Evolutionary conservation across 1,140 invertebrate species (phyloP).

Genomic region (Diplogasteroides magnus): DNA sequence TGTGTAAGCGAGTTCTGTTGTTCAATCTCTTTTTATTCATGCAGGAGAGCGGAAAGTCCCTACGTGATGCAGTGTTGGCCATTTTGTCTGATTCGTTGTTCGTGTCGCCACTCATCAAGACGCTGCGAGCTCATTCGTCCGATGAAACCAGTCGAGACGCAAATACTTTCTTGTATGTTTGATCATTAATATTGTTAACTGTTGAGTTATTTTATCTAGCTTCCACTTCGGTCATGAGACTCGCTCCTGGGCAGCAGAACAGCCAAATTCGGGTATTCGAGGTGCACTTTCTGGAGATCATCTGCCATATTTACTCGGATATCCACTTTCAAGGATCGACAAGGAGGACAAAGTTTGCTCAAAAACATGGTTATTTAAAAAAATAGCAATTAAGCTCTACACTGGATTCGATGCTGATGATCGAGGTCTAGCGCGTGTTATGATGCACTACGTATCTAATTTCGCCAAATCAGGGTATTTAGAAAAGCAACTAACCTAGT

Average conservation of each 20-base stretch:
- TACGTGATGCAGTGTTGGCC: constrained; percentile 82
- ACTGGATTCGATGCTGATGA: constrained; percentile 78
- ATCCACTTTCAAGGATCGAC: constrained; percentile 68
- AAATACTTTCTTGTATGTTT: constrained; percentile 77
- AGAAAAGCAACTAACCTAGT: constrained; percentile 9
- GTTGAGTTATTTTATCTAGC: constrained; percentile 25
- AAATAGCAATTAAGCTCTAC: constrained; percentile 31
- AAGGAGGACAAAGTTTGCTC: constrained; percentile 35
- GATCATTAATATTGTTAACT: too few species aligned
- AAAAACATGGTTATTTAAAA: background rate
- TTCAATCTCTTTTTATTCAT: constrained; percentile 12
- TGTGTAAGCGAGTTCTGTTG: constrained; percentile 16
- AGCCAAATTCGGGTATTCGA: constrained; percentile 70
- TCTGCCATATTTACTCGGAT: constrained; percentile 82
- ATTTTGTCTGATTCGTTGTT: constrained; percentile 80
- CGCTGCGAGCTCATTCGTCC: constrained; percentile 78
- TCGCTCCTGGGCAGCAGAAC: constrained; percentile 84
- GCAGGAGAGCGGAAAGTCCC: constrained; percentile 74
- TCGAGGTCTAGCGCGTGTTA: constrained; percentile 77
- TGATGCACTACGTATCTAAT: constrained; percentile 91
- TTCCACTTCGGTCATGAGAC: constrained; percentile 54
- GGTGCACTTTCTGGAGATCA: constrained; percentile 87
- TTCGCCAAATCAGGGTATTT: constrained; percentile 97
- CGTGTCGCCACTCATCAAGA: constrained; percentile 82
- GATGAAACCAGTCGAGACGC: constrained; percentile 58